Conservation (phyloP, 2,888 invertebrate species). For the Bhutanitis thaidina region DNA sequence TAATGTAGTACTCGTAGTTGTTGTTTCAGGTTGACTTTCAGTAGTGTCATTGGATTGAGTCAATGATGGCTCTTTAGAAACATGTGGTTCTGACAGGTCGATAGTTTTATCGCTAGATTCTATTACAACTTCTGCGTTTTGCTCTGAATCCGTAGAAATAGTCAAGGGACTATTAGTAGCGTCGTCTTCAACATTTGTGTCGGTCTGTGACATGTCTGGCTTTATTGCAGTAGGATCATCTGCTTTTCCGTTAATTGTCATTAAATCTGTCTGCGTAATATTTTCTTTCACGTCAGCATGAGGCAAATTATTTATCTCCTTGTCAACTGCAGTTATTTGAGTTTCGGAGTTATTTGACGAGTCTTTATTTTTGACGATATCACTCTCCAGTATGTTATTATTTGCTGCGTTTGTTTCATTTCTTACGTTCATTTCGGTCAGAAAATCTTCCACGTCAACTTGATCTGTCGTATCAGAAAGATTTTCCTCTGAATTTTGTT, state of each 20-base stretch:
- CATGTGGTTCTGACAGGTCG: conserved; percentile 42
- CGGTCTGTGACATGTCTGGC: conserved; percentile 32
- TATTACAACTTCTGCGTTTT: conserved; percentile 39
- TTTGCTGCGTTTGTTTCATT: not conserved
- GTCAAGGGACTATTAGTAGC: not conserved
- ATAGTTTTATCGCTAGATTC: conserved; percentile 42
- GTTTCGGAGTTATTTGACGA: not conserved
- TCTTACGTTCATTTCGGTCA: not conserved
- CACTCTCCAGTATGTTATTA: not conserved
- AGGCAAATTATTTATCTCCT: not conserved
- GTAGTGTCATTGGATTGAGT: conserved; percentile 1
- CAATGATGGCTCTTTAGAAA: conserved; percentile 17
- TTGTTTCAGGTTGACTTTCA: conserved; percentile 38
- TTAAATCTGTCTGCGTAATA: conserved; percentile 38
- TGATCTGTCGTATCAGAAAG: not conserved
- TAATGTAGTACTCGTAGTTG: conserved; percentile 49
- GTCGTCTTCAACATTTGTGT: conserved; percentile 15
- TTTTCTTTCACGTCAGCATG: conserved; percentile 38
- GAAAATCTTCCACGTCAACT: not conserved
- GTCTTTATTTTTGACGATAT: not conserved
- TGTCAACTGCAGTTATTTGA: not conserved
- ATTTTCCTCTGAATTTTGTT: not conserved
- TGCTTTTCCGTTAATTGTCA: conserved; percentile 12
- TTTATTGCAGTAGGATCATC: conserved; percentile 36
- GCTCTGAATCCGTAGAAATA: conserved; percentile 14